Evolutionary conservation across 2,113 vertebrate genomes (phyloP).

Genomic region (Brachypteracias leptosomus): DNA sequence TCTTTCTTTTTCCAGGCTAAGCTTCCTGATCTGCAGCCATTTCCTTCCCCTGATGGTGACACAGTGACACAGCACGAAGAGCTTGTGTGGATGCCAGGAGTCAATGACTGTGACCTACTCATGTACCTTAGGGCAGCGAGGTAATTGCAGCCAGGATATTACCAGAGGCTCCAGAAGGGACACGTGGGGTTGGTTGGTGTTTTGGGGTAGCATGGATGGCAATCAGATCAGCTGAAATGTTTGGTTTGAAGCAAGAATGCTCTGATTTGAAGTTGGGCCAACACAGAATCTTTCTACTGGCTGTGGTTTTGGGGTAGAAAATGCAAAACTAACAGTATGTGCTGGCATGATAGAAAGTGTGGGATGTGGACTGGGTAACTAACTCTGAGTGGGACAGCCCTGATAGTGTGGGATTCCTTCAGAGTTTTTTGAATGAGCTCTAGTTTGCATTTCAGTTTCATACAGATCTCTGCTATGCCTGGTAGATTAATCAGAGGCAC

Average conservation of each 20-base stretch:
- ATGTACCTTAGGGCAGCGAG: slow-evolving; percentile 98
- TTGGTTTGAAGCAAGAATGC: accelerated
- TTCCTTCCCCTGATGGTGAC: slow-evolving; percentile 89
- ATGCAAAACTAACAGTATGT: neutral
- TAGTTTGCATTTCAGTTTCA: neutral
- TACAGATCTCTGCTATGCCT: neutral
- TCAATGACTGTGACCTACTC: slow-evolving; percentile 98
- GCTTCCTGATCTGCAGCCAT: slow-evolving; percentile 95
- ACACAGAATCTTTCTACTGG: neutral
- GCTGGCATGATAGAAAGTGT: accelerated
- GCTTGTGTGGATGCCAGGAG: slow-evolving; percentile 97
- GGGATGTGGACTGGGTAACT: accelerated
- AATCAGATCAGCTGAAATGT: accelerated
- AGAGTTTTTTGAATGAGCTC: neutral
- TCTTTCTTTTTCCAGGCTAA: slow-evolving; percentile 82
- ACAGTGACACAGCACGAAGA: slow-evolving; percentile 95
- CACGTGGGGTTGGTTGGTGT: accelerated
- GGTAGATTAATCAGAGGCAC: neutral
- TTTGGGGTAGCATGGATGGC: accelerated
- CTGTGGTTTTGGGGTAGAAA: neutral
- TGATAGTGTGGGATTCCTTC: neutral
- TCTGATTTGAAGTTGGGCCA: neutral
- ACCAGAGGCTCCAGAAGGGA: accelerated
- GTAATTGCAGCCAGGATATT: slow-evolving; percentile 63
- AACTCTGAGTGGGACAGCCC: neutral